Evolutionary conservation across 2,113 vertebrate species (phyloP).

Genomic region (Passerina amoena): DNA sequence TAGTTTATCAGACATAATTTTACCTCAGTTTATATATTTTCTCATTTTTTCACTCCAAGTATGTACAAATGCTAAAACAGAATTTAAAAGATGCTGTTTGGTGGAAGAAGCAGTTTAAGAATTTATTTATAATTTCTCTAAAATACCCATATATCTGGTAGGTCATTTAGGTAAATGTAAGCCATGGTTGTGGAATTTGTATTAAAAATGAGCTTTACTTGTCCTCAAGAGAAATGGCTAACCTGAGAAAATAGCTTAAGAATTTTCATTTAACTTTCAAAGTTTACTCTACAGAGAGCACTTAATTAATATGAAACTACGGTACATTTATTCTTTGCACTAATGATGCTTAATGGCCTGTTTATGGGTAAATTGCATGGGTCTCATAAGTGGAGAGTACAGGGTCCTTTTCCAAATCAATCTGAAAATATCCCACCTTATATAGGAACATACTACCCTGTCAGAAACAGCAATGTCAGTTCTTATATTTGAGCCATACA

Average conservation of each 20-base stretch:
- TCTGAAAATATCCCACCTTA: background rate
- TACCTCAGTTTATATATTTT: background rate
- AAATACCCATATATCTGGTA: constrained; percentile 13
- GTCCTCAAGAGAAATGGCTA: constrained; percentile 42
- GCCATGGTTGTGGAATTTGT: background rate
- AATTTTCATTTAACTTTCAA: constrained; percentile 67
- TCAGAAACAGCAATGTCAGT: constrained; percentile 52
- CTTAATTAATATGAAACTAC: constrained; percentile 71
- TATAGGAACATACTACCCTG: constrained; percentile 26
- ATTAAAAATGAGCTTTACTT: constrained; percentile 18
- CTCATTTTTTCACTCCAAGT: background rate
- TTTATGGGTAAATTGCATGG: constrained; percentile 75
- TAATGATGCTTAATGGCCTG: constrained; percentile 71
- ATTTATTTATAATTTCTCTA: constrained; percentile 14
- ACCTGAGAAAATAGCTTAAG: constrained; percentile 57
- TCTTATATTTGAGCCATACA: background rate
- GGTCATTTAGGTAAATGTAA: constrained; percentile 20
- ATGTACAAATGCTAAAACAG: background rate
- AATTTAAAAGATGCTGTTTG: background rate
- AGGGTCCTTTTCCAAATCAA: constrained; percentile 71
- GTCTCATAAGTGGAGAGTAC: constrained; percentile 69
- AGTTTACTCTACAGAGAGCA: constrained; percentile 62
- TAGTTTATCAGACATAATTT: constrained; percentile 49
- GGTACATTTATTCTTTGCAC: constrained; percentile 70
- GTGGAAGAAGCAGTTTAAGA: constrained; percentile 14